Evolutionary conservation across 1,140 invertebrate genomes (phyloP).

Genomic region (Plodia interpunctella): DNA sequence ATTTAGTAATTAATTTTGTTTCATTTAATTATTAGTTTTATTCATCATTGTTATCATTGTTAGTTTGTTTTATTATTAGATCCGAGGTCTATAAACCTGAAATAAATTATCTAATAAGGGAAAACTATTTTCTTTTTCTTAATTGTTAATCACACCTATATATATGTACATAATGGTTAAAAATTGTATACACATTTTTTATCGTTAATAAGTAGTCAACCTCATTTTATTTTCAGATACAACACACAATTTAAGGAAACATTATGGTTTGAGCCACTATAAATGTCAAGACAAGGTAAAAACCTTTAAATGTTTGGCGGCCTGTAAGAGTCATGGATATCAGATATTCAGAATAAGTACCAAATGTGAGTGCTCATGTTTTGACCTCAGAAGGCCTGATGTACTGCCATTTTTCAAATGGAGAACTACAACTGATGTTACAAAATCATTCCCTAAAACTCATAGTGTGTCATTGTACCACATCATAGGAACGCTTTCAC

Average conservation of each 20-base stretch:
- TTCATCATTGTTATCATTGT: too few relatives aligned
- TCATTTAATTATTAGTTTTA: too few relatives aligned
- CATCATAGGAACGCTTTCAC: slow-evolving; percentile 46
- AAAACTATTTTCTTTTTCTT: too few relatives aligned
- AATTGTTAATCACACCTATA: too few relatives aligned
- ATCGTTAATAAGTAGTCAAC: too few relatives aligned
- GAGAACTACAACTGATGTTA: slow-evolving; percentile 49
- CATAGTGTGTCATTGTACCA: slow-evolving; percentile 42
- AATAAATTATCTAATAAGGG: too few relatives aligned
- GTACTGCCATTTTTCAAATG: slow-evolving; percentile 51
- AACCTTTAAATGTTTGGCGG: slow-evolving; percentile 54
- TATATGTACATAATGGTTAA: too few relatives aligned
- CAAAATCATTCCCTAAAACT: slow-evolving; percentile 38
- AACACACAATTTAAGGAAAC: slow-evolving; percentile 42
- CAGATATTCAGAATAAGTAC: slow-evolving; percentile 45
- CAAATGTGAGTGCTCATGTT: slow-evolving; percentile 51
- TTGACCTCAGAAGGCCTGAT: slow-evolving; percentile 51
- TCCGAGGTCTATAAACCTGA: too few relatives aligned
- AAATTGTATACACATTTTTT: too few relatives aligned
- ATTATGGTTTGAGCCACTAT: slow-evolving; percentile 53
- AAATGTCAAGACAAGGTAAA: slow-evolving; percentile 38
- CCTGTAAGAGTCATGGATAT: slow-evolving; percentile 56
- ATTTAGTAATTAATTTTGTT: too few relatives aligned
- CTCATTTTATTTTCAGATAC: slow-evolving; percentile 18
- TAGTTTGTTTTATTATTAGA: too few relatives aligned